Percentiles rank a stretch among this genome's conserved stretches.
phyloP scores from a whole-genome alignment of 1,140 invertebrate species.

The Cephus cinctus region DNA sequence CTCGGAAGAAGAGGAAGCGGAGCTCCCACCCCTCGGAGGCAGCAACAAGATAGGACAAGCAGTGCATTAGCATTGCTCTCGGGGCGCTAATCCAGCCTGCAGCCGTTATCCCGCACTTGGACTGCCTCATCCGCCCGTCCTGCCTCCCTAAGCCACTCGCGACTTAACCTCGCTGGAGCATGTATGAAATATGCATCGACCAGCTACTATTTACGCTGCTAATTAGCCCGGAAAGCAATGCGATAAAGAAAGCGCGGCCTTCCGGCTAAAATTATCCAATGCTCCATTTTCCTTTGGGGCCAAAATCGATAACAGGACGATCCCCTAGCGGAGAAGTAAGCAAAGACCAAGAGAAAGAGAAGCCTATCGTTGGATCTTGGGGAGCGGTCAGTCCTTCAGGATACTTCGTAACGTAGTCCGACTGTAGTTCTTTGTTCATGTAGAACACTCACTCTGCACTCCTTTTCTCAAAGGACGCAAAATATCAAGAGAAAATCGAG shows the following conservation, averaged over 20 bases:
- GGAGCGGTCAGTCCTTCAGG: too few species aligned
- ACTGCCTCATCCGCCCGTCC: neutral
- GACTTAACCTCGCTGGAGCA: neutral
- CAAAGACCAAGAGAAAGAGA: too few species aligned
- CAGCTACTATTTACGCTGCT: conserved; percentile 10
- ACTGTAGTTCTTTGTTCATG: too few species aligned
- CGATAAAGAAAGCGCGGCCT: conserved; percentile 9
- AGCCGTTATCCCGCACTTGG: conserved; percentile 23
- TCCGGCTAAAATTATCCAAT: too few species aligned
- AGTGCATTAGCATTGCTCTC: conserved; percentile 31
- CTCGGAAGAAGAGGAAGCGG: neutral
- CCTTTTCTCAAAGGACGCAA: too few species aligned
- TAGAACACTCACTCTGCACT: too few species aligned
- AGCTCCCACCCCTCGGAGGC: conserved; percentile 4
- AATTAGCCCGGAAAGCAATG: conserved; percentile 19
- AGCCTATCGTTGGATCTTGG: too few species aligned
- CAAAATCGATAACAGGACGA: too few species aligned
- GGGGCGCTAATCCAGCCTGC: conserved; percentile 21
- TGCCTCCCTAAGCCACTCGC: neutral
- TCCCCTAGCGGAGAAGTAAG: too few species aligned
- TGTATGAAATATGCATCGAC: neutral
- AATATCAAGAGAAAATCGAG: too few species aligned
- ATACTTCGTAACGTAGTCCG: too few species aligned
- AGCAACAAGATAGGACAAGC: conserved; percentile 21
- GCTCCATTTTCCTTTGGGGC: too few species aligned